These are phyloP conservation scores for Apogon talboti DNA, from an alignment of 2,797 vertebrate genomes.

Conservation along the genomic window DNA sequence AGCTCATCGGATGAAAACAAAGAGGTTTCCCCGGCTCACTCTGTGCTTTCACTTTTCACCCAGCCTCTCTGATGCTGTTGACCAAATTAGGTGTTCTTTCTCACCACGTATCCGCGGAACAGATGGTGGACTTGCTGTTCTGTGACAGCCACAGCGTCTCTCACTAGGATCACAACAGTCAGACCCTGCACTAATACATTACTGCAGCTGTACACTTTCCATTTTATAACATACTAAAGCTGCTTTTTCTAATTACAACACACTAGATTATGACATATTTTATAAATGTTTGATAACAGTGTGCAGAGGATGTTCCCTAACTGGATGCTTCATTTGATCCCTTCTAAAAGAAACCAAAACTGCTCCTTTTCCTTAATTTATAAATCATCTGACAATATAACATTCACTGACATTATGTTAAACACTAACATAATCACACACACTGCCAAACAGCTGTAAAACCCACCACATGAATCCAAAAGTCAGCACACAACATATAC, in stretches of 20 bases:
- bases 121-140: conserved; percentile 32
- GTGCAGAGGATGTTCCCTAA: background rate
- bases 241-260: background rate
- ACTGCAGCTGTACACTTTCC: conserved; percentile 8
- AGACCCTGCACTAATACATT: background rate
- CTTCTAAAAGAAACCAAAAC: background rate
- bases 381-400: background rate
- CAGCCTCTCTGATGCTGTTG: conserved; percentile 32
- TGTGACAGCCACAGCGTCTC: conserved; percentile 17
- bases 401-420: background rate
- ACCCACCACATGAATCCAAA: background rate
- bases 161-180: conserved; percentile 1
- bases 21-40: conserved; percentile 2
- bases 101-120: conserved; percentile 31
- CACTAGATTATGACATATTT: background rate
- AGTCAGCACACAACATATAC: background rate
- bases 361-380: background rate
- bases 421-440: background rate
- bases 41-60: conserved; percentile 1
- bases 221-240: background rate
- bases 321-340: background rate
- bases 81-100: conserved; percentile 61
- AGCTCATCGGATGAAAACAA: conserved; percentile 3
- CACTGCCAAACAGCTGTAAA: conserved; percentile 10
- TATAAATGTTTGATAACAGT: too few relatives aligned